These are phyloP conservation scores for Littorina saxatilis DNA, from an alignment of 1,140 invertebrate genomes.

Conservation along the genomic window DNA sequence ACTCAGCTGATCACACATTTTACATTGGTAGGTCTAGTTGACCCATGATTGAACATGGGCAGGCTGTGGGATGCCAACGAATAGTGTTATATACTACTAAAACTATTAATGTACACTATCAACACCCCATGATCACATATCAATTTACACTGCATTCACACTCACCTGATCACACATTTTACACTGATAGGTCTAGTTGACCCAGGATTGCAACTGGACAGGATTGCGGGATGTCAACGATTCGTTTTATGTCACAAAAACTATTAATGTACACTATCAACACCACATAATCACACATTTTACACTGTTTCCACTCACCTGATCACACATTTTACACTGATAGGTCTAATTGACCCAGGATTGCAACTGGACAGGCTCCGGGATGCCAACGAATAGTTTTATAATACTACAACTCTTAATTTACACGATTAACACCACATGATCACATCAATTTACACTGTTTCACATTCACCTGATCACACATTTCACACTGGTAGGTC, in stretches of 20 bases:
- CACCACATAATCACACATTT: constrained; percentile 99
- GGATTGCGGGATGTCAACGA: no score
- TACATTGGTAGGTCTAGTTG: constrained; percentile 88
- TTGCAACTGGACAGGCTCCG: no score
- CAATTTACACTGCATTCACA: constrained; percentile 92
- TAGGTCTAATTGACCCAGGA: constrained; percentile 79
- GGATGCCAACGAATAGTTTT: constrained; percentile 21
- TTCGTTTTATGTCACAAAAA: no score
- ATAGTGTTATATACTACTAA: not conserved
- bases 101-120: constrained; percentile 97
- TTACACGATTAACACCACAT: constrained; percentile 96
- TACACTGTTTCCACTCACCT: constrained; percentile 96
- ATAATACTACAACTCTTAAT: constrained; percentile 83
- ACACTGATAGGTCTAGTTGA: constrained; percentile 86
- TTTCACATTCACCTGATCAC: constrained; percentile 90
- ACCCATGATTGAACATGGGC: no score
- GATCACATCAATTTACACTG: constrained; percentile 96
- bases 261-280: no score
- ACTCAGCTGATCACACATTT: constrained; percentile 98
- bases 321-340: constrained; percentile 99
- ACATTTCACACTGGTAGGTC: constrained; percentile 97
- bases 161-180: constrained; percentile 89
- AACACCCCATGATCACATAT: constrained; percentile 81
- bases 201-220: constrained; percentile 50
- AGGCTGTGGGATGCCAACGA: no score